Evolutionary conservation across 2,888 invertebrate species (phyloP), one percentile per base, ranked within the genome.

Genomic region (Dicyrtomina minuta): DNA sequence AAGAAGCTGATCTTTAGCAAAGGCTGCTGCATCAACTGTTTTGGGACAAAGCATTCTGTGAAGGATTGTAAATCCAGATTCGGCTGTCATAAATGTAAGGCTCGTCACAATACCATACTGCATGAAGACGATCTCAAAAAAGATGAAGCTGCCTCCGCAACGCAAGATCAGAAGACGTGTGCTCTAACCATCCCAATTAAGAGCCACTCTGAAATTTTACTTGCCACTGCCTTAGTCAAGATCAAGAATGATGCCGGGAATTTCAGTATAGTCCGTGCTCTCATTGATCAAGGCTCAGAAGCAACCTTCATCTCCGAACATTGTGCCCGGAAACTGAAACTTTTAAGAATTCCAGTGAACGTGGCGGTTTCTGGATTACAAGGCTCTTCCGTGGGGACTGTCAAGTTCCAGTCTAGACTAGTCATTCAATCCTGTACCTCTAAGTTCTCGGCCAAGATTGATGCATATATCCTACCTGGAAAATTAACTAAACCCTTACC

Each of bases 241-340:
- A 44, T 66, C 1, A 43, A 12, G 3, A 46, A 56, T 43, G 4
- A 3, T 1, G 10, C 1, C 4, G 66, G 66, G 26, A 26, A 39
- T 8, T 20, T 2, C 15, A 27, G 27, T 8, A 4, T 5, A 1
- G 39, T 39, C 24, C 66, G 66, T 3, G 66, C 39, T 15, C n/a
- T 66, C 2, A 13, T 66, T 13, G 66, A 56, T 27, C 26, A 24
- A 1, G 66, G 55, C 1, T 46, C 26, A 8, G 43, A 66, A 26
- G 10, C 46, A 26, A 66, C 24, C 20, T 43, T 66, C 24, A 17
- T 66, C 15, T n/a, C 26, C 3, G 44, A 43, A 43, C 15, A 46
- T 17, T 65, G 51, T 46, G 12, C 13, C 6, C 24, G 33, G 13
- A 13, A 44, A n/a, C 44, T 66, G 20, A 56, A 56, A 15, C 22